phyloP scores from a whole-genome alignment of 2,888 invertebrate genomes.

The Pachliopta kotzebuea region DNA sequence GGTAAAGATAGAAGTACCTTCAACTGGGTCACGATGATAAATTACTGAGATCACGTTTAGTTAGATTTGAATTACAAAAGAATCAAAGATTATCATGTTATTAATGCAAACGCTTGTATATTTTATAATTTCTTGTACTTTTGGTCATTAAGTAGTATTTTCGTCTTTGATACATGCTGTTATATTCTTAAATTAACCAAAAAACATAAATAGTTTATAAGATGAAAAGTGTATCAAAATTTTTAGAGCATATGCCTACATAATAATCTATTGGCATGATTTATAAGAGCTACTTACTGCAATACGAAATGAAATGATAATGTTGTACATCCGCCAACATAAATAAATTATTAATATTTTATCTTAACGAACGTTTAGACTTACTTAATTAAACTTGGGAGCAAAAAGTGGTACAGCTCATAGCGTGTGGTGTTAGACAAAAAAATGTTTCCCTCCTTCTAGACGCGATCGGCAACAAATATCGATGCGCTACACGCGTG shows the following conservation, averaged over 20 bases:
- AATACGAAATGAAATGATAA: neutral
- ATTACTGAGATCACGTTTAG: neutral
- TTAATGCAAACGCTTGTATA: too few relatives aligned
- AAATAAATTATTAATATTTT: neutral
- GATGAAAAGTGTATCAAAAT: too few relatives aligned
- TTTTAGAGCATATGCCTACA: neutral
- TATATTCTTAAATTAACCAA: too few relatives aligned
- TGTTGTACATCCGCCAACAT: neutral
- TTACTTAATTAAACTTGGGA: slow-evolving; percentile 6
- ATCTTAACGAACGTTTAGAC: slow-evolving; percentile 4
- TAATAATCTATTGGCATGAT: neutral
- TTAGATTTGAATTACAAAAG: neutral
- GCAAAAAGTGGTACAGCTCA: slow-evolving; percentile 22
- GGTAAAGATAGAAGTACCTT: neutral
- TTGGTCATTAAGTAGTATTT: too few relatives aligned
- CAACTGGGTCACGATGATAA: neutral
- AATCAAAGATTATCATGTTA: too few relatives aligned
- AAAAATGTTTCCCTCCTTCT: slow-evolving; percentile 9
- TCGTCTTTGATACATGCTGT: too few relatives aligned
- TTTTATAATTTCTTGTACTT: too few relatives aligned
- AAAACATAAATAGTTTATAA: too few relatives aligned
- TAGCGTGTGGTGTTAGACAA: neutral
- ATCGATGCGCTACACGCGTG: slow-evolving; percentile 26
- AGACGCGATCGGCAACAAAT: slow-evolving; percentile 20
- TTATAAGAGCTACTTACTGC: neutral